Conservation (phyloP, 2,888 invertebrate genomes). For the Antheraea yamamai region DNA sequence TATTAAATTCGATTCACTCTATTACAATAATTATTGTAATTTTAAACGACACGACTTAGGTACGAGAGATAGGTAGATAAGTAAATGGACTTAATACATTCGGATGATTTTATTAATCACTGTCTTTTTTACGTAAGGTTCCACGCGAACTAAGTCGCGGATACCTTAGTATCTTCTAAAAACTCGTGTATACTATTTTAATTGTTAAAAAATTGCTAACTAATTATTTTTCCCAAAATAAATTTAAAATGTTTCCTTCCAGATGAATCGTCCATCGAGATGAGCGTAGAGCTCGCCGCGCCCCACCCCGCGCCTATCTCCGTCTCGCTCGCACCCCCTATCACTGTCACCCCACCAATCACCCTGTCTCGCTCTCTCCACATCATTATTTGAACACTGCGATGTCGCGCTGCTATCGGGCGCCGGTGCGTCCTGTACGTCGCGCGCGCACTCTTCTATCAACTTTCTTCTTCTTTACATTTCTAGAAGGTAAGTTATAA, state of each 20-base stretch:
- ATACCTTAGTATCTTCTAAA: too few species aligned
- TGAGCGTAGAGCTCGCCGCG: conserved; percentile 45
- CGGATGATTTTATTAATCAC: too few species aligned
- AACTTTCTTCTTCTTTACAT: conserved; percentile 45
- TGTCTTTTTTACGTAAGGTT: too few species aligned
- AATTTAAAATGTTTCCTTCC: conserved; percentile 14
- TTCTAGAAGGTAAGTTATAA: conserved; percentile 47
- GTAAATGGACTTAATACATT: too few species aligned
- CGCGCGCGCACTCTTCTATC: conserved; percentile 34
- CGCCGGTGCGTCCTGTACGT: conserved; percentile 27
- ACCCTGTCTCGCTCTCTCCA: conserved; percentile 24
- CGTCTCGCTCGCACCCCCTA: conserved; percentile 38
- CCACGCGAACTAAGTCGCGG: too few species aligned
- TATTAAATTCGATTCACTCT: too few species aligned
- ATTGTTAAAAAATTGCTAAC: too few species aligned
- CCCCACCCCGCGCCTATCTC: conserved; percentile 33
- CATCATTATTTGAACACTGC: neutral
- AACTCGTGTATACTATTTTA: too few species aligned
- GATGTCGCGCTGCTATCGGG: conserved; percentile 9
- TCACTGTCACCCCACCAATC: conserved; percentile 32
- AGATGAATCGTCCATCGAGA: conserved; percentile 57
- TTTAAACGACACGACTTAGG: too few species aligned
- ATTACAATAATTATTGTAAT: too few species aligned
- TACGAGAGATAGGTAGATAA: too few species aligned
- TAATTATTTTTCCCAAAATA: neutral